These are phyloP conservation scores for Hemicordylus capensis DNA, from an alignment of 2,113 vertebrate species.

Conservation along the genomic window DNA sequence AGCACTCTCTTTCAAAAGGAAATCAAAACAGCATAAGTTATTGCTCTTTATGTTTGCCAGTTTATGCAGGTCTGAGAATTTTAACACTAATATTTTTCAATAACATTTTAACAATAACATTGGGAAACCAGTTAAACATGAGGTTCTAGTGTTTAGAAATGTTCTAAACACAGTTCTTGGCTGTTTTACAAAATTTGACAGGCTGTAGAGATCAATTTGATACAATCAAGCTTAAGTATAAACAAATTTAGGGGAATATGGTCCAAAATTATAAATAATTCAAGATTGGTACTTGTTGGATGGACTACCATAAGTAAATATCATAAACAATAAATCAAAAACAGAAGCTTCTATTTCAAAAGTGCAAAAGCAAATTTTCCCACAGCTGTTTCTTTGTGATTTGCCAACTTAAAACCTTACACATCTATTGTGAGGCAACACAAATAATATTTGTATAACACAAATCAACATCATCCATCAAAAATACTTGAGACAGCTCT, in stretches of 20 bases:
- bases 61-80: background rate
- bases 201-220: background rate
- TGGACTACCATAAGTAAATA: background rate
- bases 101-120: background rate
- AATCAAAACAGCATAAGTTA: constrained; percentile 42
- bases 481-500: background rate
- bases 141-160: background rate
- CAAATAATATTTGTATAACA: background rate
- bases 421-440: background rate
- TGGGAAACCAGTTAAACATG: background rate
- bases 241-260: background rate
- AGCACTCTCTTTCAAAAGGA: constrained; percentile 69
- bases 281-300: background rate
- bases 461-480: background rate
- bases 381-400: background rate
- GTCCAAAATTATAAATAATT: background rate
- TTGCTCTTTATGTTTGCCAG: background rate
- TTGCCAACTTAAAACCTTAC: background rate
- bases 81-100: background rate
- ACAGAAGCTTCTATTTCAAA: background rate
- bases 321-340: background rate
- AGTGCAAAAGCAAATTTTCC: background rate
- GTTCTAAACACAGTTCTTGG: background rate
- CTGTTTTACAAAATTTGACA: background rate
- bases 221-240: background rate